Conservation (phyloP, 2,113 vertebrate species). For the Callaeas wilsoni region DNA sequence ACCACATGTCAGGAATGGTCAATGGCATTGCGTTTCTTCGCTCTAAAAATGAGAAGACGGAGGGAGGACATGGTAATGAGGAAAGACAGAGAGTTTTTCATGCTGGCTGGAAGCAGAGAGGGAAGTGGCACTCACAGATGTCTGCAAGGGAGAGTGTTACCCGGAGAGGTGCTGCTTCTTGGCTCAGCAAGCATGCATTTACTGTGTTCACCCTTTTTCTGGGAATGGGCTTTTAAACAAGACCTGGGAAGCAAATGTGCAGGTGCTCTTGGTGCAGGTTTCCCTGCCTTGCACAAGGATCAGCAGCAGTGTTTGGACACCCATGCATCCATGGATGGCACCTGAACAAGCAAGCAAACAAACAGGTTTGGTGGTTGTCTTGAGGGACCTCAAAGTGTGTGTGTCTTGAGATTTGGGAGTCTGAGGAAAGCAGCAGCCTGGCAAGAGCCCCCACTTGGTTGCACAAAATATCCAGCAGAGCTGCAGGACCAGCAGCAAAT, state of each 20-base stretch:
- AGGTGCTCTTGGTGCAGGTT: not conserved
- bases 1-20: accelerated
- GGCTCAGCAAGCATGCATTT: not conserved
- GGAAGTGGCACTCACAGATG: accelerated
- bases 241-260: not conserved
- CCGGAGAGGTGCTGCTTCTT: not conserved
- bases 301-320: not conserved
- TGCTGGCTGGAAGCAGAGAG: not conserved
- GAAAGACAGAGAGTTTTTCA: not conserved
- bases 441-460: accelerated
- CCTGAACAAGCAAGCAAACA: accelerated
- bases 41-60: not conserved
- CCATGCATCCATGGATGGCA: not conserved
- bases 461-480: not conserved
- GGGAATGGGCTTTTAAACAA: not conserved
- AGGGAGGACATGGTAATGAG: not conserved
- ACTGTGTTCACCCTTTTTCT: not conserved
- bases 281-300: not conserved
- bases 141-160: not conserved
- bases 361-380: not conserved
- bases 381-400: not conserved
- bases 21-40: accelerated
- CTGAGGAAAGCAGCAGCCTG: not conserved
- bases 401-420: not conserved
- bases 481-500: not conserved